Percentiles rank a stretch among this genome's conserved stretches.
These are phyloP conservation scores for Phataginus tetradactyla DNA, from an alignment of 2,797 vertebrate genomes.

Conservation along the genomic window DNA sequence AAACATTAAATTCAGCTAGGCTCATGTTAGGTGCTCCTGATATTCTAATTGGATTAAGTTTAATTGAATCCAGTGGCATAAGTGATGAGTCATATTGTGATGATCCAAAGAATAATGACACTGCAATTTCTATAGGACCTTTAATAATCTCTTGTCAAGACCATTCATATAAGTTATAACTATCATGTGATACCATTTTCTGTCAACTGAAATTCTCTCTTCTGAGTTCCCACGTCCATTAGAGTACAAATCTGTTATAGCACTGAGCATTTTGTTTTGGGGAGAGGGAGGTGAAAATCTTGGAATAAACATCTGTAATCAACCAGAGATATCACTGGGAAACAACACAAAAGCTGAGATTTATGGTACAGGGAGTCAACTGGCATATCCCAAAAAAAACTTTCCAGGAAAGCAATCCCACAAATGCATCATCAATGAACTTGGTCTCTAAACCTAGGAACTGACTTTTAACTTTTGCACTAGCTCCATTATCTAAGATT, in stretches of 20 bases:
- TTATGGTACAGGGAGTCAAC: neutral
- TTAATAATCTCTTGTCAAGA: conserved; percentile 26
- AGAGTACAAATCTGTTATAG: neutral
- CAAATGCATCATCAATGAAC: neutral
- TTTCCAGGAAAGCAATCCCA: neutral
- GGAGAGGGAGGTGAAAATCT: neutral
- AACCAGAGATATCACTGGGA: neutral
- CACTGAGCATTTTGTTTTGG: neutral
- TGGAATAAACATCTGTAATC: neutral
- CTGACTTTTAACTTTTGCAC: neutral
- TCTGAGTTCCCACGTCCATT: neutral
- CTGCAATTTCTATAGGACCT: neutral
- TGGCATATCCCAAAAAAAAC: neutral
- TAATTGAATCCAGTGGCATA: neutral
- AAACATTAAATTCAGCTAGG: neutral
- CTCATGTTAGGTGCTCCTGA: neutral
- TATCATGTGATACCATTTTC: neutral
- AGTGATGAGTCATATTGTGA: neutral
- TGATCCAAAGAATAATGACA: conserved; percentile 3
- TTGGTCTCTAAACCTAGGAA: neutral
- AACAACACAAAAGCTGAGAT: neutral
- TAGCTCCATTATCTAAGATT: neutral
- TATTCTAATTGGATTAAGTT: conserved; percentile 2
- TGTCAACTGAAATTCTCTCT: neutral
- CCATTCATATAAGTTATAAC: neutral